Base-by-base conservation (phyloP, 2,113 vertebrate species). In the Phainopepla nitens region DNA sequence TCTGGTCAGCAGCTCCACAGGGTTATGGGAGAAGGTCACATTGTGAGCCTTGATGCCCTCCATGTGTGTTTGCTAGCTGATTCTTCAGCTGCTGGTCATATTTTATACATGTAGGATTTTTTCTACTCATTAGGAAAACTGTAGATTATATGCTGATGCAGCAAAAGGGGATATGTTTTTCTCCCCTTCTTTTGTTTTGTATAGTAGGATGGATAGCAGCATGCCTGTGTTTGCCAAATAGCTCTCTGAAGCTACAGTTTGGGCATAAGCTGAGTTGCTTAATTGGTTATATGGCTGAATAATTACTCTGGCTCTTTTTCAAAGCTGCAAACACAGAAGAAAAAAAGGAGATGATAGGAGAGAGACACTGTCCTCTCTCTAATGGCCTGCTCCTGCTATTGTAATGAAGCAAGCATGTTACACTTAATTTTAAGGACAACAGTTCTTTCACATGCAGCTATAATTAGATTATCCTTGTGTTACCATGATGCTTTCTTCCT, bases 401-500 rank as follows among this genome's bases (percentile, higher is more conserved):
- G 47, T 64, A 56, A 49, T 47, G n/a, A 86, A 86, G 49, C 64
- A 78, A 90, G 61, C 79, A 94, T 29, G 9, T 93, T 78, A 53
- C 72, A 92, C 72, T 83, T 88, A 44, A 92, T 75, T 80, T 93
- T 71, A 83, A 82, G 44, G 56, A 84, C 25, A 60, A 33, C 54
- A 66, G 35, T 65, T 88, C 80, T 79, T 94, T 95, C 89, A 92
- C 92, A 79, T 78, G 49, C 53, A 76, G 66, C 83, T 92, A 62
- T 92, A 89, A 85, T 58, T 94, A 96, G 90, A 61, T 73, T 31
- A 5, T 92, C 27, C 25, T 17, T 71, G 39, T 44, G 36, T 86
- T 95, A 78, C 27, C 72, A 13, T 61, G 72, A 79, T 93, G 58
- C 81, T 83, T 78, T 91, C 65, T 73, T 97, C 83, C 90, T 94